Conservation (phyloP, 1,140 invertebrate species). For the Asbolus verrucosus region DNA sequence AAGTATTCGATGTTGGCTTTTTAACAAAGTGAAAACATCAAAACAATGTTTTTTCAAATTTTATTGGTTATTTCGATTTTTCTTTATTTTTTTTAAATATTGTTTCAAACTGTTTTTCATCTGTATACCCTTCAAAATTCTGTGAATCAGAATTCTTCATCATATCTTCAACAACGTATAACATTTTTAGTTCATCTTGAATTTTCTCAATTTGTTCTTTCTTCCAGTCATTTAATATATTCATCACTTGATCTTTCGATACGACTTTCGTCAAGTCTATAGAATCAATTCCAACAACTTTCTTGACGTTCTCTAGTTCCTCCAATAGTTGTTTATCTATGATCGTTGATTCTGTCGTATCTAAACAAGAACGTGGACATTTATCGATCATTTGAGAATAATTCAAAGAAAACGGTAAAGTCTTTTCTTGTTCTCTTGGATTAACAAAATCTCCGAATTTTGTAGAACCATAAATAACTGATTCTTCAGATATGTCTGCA, state of each 20-base stretch:
- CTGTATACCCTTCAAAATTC: slow-evolving; percentile 19
- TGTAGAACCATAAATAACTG: slow-evolving; percentile 47
- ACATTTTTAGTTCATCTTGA: slow-evolving; percentile 57
- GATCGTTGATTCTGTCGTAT: slow-evolving; percentile 20
- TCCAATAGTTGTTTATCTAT: slow-evolving; percentile 49
- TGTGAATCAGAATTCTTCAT: slow-evolving; percentile 19
- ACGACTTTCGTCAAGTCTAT: slow-evolving; percentile 51
- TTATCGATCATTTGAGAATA: slow-evolving; percentile 56
- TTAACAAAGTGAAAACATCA: no score
- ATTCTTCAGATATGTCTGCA: slow-evolving; percentile 55
- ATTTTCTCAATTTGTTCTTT: slow-evolving; percentile 60
- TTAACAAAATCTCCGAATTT: slow-evolving; percentile 46
- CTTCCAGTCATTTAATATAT: slow-evolving; percentile 58
- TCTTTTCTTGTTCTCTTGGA: slow-evolving; percentile 40
- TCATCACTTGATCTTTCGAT: slow-evolving; percentile 54
- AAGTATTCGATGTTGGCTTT: no score
- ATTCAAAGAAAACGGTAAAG: slow-evolving; percentile 58
- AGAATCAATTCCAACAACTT: slow-evolving; percentile 52
- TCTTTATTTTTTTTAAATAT: slow-evolving; percentile 19
- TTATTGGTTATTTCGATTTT: background rate
- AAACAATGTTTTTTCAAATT: no score
- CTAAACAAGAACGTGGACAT: background rate
- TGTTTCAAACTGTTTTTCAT: slow-evolving; percentile 2
- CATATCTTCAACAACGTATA: slow-evolving; percentile 41
- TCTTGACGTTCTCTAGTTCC: slow-evolving; percentile 54